Evolutionary conservation across 1,140 invertebrate species (phyloP), one percentile per base, ranked within the genome.

Genomic region (Marisa cornuarietis): DNA sequence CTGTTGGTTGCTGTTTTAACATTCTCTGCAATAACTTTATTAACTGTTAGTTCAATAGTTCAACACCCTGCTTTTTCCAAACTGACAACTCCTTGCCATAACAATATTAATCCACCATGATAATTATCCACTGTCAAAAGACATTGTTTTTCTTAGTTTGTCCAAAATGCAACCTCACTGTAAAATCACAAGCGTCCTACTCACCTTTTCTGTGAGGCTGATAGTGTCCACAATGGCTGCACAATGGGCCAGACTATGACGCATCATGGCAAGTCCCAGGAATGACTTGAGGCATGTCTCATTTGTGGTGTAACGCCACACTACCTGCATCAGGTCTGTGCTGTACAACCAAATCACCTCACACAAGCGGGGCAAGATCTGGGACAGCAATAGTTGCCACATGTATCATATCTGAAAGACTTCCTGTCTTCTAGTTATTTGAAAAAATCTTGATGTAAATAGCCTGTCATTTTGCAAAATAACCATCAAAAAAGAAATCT

Each of bases 301-400:
- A 63, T 52, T 51, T 0, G 76, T 77, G 22, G 65, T 77, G 76
- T 69, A 77, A 51, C 49, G 16, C 76, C 76, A 77, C 65, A 77
- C 76, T 42, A 13, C 24, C 76, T 84, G 84, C 26, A 88, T 76
- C 22, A 88, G 81, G 8, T 81, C 80, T 49, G 87, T 87, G 78
- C 88, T 84, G 80, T 85, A 89, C 88, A 87, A 88, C 61, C 88
- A 78, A n/a, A 89, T 86, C 9, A 88, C 87, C 79, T 89, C 88
- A 16, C 83, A 82, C 42, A 89, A 71, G 68, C 85, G 86, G 5
- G 88, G 88, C 63, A 89, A 76, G 22, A 88, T 83, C 88, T 89
- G 79, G 10, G 79, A 76, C 42, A 62, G 7, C 26, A 14, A 68
- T 1, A 58, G 8, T 2, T 14, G 16, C 54, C 11, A 58, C 4